A percentile compares a stretch with the other conserved stretches of the same genome.
phyloP scores from a whole-genome alignment of 2,797 vertebrate genomes.

The Eulemur coronatus region DNA sequence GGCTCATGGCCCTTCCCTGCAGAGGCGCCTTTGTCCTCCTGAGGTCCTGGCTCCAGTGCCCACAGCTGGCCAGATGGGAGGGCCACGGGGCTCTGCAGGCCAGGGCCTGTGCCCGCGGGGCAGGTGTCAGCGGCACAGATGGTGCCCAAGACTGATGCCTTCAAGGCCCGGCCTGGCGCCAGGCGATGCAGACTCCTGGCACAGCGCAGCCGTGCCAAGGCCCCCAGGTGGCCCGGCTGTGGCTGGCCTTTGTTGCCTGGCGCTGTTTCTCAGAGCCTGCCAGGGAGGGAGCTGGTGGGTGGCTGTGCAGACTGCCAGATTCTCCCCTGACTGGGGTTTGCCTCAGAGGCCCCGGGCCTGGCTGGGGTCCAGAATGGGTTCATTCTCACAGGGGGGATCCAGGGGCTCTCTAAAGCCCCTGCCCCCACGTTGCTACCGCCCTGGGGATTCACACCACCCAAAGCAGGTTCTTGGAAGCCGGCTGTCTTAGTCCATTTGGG shows the following conservation, averaged over 20 bases:
- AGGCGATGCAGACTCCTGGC: rapidly evolving
- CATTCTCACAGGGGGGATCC: not conserved
- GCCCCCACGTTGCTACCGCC: too few relatives aligned
- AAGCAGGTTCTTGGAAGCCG: not conserved
- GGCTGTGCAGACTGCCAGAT: not conserved
- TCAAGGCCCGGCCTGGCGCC: rapidly evolving
- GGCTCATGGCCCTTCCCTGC: not conserved
- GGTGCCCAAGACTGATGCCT: not conserved
- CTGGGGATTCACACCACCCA: not conserved
- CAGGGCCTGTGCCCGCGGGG: too few relatives aligned
- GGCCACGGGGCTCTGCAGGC: not conserved
- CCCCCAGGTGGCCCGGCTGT: too few relatives aligned
- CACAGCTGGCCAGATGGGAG: not conserved
- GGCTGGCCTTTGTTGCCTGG: not conserved
- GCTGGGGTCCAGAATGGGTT: not conserved
- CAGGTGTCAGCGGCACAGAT: not conserved
- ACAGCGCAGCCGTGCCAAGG: rapidly evolving
- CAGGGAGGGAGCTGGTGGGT: not conserved
- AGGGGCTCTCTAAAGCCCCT: not conserved
- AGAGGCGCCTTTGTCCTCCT: not conserved
- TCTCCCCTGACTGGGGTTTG: not conserved
- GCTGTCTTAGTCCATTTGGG: not conserved
- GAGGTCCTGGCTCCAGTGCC: not conserved
- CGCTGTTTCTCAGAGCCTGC: not conserved
- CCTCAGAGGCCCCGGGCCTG: not conserved